Conservation (phyloP, 2,888 invertebrate species). For the Yponomeuta evonymella region DNA sequence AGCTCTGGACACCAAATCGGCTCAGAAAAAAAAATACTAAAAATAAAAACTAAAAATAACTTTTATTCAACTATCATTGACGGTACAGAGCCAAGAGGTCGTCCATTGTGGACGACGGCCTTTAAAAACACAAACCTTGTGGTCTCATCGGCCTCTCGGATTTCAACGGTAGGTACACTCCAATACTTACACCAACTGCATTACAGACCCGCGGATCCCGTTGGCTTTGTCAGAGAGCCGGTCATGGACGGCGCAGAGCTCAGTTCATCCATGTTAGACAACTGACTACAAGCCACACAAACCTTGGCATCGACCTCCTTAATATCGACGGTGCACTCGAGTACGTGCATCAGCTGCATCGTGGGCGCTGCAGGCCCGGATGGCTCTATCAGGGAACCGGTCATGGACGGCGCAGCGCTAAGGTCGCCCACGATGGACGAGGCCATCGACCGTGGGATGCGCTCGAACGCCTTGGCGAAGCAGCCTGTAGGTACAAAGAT, state of each 20-base stretch:
- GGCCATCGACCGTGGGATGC: conserved; percentile 89
- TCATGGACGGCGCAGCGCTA: conserved; percentile 80
- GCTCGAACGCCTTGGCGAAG: conserved; percentile 96
- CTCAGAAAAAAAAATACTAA: no score
- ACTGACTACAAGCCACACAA: neutral
- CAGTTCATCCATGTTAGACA: conserved; percentile 71
- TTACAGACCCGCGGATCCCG: conserved; percentile 76
- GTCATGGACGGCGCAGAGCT: conserved; percentile 81
- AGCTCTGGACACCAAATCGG: no score
- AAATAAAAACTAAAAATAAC: no score
- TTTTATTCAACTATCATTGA: neutral
- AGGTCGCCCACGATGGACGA: conserved; percentile 83
- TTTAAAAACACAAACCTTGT: conserved; percentile 27
- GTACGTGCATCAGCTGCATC: conserved; percentile 84
- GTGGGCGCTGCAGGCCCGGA: conserved; percentile 77
- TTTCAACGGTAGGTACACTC: conserved; percentile 85
- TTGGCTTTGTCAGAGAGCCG: conserved; percentile 73
- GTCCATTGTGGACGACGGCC: neutral
- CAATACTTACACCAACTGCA: conserved; percentile 66
- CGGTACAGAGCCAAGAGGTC: neutral
- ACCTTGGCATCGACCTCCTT: conserved; percentile 93
- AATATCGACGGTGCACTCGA: conserved; percentile 94
- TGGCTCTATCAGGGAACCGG: conserved; percentile 75
- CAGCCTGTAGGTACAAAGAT: conserved; percentile 74
- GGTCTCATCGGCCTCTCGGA: conserved; percentile 88